A percentile compares a stretch with the other conserved stretches of the same genome.
phyloP scores from a whole-genome alignment of 2,797 vertebrate genomes.

The Otolemur crassicaudatus region DNA sequence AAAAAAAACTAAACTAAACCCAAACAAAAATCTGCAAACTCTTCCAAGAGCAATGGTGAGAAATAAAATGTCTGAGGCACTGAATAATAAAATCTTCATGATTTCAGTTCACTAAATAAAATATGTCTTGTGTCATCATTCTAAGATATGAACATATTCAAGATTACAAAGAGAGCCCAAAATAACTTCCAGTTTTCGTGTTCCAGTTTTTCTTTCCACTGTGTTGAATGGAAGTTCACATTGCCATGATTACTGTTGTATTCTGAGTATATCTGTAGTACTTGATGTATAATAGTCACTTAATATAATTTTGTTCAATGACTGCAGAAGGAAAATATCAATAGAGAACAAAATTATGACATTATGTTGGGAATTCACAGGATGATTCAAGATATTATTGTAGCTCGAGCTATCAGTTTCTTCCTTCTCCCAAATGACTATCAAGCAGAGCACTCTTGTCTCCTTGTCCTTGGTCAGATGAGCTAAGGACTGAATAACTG shows the following conservation, averaged over 20 bases:
- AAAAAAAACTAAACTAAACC: not conserved
- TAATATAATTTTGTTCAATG: slow-evolving; percentile 21
- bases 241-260: not conserved
- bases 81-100: not conserved
- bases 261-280: not conserved
- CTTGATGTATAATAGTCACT: not conserved
- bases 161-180: not conserved
- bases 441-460: not conserved
- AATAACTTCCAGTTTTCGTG: slow-evolving; percentile 56
- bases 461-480: not conserved
- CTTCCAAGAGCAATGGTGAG: slow-evolving; percentile 61
- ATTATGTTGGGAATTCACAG: slow-evolving; percentile 34
- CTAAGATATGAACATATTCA: slow-evolving; percentile 30
- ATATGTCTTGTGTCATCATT: slow-evolving; percentile 61
- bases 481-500: not conserved
- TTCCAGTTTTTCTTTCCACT: not conserved
- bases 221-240: not conserved
- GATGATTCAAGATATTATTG: not conserved
- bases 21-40: slow-evolving; percentile 64
- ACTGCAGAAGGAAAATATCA: not conserved
- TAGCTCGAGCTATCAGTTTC: not conserved
- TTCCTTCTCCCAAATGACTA: not conserved
- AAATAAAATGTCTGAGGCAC: slow-evolving; percentile 64
- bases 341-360: not conserved
- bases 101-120: slow-evolving; percentile 47